Base-by-base conservation (phyloP, 2,797 vertebrate species). In the Sebastes trivittatus region DNA sequence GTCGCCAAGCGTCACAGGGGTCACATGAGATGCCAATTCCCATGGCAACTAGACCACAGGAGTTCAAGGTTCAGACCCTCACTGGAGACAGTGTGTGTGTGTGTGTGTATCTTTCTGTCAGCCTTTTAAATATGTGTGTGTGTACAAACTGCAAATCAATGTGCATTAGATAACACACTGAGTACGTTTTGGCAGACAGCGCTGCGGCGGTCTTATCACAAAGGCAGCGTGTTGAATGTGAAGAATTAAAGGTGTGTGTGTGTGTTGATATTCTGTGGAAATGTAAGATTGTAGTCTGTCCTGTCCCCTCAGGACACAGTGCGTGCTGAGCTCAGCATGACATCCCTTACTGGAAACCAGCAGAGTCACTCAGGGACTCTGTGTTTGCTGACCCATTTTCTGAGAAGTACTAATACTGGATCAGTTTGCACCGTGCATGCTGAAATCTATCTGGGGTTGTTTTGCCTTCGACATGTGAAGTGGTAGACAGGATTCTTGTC, bases 21-120 rank as follows among this genome's bases (percentile, higher is more conserved):
- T 87, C 70, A 82, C 72, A 54, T 80, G 69, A 58, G 63, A 61
- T 0, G 14, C 20, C 6, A 2, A 2, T 75, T 89, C 78, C 77
- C 91, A 87, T 80, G 83, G 75, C 76, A 65, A 79, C 80, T n/a
- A 64, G 88, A 76, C 84, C 20, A 61, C 11, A 25, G 11, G 55
- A 81, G 89, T 75, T 90, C 72, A 91, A 78, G 66, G 90, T 87
- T 89, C 83, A 77, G 11, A 60, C 29, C 52, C 52, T 55, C 11
- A 2, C 61, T 66, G 27, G 83, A 61, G 83, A 60, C 67, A 3
- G 30, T 13, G 23, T 71, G 56, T 64, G 27, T 27, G 25, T 25
- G 25, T 25, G 25, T 25, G 25, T 25, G 25, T 25, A 2, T 73
- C 6, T 61, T 11, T 78, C 5, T 16, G 11, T 64, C 9, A 22